Percentiles rank a stretch among this genome's conserved stretches.
Evolutionary conservation across 2,797 vertebrate species (phyloP).

Genomic region (Mycteria americana): DNA sequence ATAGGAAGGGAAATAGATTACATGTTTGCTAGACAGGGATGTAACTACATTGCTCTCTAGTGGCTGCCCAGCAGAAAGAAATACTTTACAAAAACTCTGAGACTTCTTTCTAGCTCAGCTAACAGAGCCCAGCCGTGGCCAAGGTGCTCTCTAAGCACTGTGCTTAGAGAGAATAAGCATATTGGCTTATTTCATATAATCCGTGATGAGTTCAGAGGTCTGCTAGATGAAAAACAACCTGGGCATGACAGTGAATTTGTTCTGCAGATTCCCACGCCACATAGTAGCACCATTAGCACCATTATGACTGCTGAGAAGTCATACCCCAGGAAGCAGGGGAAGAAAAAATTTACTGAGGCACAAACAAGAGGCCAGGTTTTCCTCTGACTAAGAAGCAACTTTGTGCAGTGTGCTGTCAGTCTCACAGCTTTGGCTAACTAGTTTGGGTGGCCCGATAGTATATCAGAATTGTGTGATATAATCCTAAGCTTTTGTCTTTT

Average conservation of each 20-base stretch:
- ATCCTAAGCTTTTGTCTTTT: neutral
- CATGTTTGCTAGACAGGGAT: neutral
- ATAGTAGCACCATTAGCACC: neutral
- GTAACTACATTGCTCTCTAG: conserved; percentile 56
- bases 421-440: neutral
- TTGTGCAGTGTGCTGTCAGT: neutral
- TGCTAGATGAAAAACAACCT: neutral
- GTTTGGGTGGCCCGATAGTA: neutral
- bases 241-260: neutral
- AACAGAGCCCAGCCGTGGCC: neutral
- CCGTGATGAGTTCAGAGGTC: neutral
- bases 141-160: neutral
- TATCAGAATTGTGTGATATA: neutral
- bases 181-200: neutral
- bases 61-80: conserved; percentile 25
- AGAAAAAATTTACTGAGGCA: neutral
- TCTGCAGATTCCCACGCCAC: neutral
- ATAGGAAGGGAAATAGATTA: neutral
- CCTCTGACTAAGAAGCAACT: neutral
- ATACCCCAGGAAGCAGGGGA: neutral
- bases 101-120: neutral
- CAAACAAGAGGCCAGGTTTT: neutral
- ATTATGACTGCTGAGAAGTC: neutral
- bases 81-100: neutral
- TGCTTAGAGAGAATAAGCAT: neutral